phyloP scores from a whole-genome alignment of 2,888 invertebrate species.

The Hedychridium roseum region DNA sequence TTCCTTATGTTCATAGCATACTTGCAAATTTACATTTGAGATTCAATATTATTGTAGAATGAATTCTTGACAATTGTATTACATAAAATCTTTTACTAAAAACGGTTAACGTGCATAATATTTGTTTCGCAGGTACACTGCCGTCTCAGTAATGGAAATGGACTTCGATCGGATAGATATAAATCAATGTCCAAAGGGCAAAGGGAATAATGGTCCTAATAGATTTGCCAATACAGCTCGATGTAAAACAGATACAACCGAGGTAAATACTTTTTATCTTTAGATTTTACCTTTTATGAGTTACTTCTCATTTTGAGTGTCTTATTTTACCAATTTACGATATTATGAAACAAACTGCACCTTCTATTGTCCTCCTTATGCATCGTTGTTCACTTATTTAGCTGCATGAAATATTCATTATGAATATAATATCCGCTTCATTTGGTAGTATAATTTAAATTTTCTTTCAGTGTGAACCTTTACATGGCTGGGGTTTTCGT shows the following conservation, averaged over 20 bases:
- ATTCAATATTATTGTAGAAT: background rate
- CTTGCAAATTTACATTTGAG: conserved; percentile 1
- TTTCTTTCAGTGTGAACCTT: conserved; percentile 89
- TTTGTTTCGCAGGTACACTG: conserved; percentile 95
- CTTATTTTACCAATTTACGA: too few relatives aligned
- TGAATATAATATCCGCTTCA: too few relatives aligned
- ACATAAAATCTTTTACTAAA: background rate
- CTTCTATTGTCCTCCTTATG: too few relatives aligned
- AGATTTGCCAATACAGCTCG: conserved; percentile 88
- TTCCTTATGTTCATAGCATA: conserved; percentile 1
- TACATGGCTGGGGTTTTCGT: conserved; percentile 95
- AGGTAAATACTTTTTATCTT: conserved; percentile 68
- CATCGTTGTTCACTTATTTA: too few relatives aligned
- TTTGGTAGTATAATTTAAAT: too few relatives aligned
- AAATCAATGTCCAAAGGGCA: conserved; percentile 92
- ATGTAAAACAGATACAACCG: conserved; percentile 90
- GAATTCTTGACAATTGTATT: background rate
- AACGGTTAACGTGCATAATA: too few relatives aligned
- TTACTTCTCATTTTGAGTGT: too few relatives aligned
- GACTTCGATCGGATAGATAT: conserved; percentile 97
- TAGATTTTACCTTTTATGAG: too few relatives aligned
- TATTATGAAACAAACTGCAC: too few relatives aligned
- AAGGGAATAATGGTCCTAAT: conserved; percentile 89
- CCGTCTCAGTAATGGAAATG: conserved; percentile 91
- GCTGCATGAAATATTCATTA: too few relatives aligned